Base-by-base conservation (phyloP, 2,113 vertebrate species). In the Elgaria multicarinata region DNA sequence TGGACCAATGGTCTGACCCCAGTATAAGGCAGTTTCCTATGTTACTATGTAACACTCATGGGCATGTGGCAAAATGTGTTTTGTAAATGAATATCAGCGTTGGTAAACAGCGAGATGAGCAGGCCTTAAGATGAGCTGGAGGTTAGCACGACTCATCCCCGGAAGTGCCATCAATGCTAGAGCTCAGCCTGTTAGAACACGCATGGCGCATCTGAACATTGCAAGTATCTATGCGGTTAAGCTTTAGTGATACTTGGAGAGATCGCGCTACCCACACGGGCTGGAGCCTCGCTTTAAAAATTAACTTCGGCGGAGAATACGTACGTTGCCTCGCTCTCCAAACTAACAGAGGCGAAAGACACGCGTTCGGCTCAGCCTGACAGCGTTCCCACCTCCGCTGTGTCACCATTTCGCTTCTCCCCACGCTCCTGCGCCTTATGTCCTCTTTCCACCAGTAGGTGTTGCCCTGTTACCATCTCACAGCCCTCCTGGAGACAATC, bases 391-490 rank as follows among this genome's bases (percentile, higher is more conserved):
- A 9, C 53, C 24, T 20, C 71, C 58, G 46, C 39, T 28, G 1
- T 28, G 58, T 33, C 64, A 24, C 92, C 91, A 94, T 50, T 36
- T 75, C 39, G 24, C 50, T 81, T 69, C 62, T 28, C 28, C 58
- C 42, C 33, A 3, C 26, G 14, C 31, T 24, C 33, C 7, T n/a
- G 66, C 7, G 33, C 55, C 31, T 46, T n/a, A 2, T 16, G 39
- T 14, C 26, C 44, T 33, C 33, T n/a, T 86, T 36, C 58, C 62
- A 71, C 90, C 90, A 71, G 79, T 20, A 90, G 90, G 72, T 67
- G 90, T 50, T 50, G 80, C 44, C 72, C 79, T 83, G 46, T 22
- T 8, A 44, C 90, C 62, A 22, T n/a, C 69, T 42, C 33, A 74
- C 13, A 26, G 69, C 4, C 7, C 22, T 6, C 6, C 2, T 36